These are phyloP conservation scores for Cheumatopsyche charites DNA, from an alignment of 1,140 invertebrate species.

Conservation along the genomic window DNA sequence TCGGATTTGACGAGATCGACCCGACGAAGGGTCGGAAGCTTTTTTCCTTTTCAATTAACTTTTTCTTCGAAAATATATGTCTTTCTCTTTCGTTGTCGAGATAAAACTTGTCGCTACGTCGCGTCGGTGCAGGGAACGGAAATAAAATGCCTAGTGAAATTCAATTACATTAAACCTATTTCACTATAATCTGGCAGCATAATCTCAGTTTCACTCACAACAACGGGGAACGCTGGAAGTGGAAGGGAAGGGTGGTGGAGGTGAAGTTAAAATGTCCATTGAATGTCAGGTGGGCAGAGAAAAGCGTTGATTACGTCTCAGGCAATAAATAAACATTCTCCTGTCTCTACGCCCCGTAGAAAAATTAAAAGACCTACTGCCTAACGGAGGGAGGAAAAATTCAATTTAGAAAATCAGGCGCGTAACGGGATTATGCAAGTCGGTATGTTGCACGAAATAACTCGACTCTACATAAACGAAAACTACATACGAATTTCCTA, in stretches of 20 bases:
- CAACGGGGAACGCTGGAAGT: conserved; percentile 20
- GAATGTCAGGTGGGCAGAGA: conserved; percentile 42
- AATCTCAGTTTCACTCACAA: conserved; percentile 37
- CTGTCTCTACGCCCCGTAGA: conserved; percentile 9
- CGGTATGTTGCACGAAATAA: no score
- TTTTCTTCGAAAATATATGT: conserved; percentile 8
- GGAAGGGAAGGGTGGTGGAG: no score
- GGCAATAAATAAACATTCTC: conserved; percentile 46
- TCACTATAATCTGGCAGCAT: conserved; percentile 41
- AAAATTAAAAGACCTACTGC: conserved; percentile 36
- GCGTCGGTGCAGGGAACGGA: conserved; percentile 19
- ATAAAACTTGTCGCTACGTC: conserved; percentile 18
- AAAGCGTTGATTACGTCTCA: conserved; percentile 40
- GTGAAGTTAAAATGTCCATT: conserved; percentile 29
- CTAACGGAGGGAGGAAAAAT: conserved; percentile 18
- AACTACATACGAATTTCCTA: no score
- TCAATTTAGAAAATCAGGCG: conserved; percentile 38
- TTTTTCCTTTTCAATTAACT: conserved; percentile 16
- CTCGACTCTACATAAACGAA: no score
- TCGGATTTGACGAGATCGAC: neutral
- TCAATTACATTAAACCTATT: conserved; percentile 46
- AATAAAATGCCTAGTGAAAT: conserved; percentile 38
- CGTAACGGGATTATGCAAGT: conserved; percentile 2
- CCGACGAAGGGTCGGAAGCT: no score
- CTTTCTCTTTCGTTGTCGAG: conserved; percentile 5